phyloP scores from a whole-genome alignment of 2,888 invertebrate genomes.

The Archips crataeganus region DNA sequence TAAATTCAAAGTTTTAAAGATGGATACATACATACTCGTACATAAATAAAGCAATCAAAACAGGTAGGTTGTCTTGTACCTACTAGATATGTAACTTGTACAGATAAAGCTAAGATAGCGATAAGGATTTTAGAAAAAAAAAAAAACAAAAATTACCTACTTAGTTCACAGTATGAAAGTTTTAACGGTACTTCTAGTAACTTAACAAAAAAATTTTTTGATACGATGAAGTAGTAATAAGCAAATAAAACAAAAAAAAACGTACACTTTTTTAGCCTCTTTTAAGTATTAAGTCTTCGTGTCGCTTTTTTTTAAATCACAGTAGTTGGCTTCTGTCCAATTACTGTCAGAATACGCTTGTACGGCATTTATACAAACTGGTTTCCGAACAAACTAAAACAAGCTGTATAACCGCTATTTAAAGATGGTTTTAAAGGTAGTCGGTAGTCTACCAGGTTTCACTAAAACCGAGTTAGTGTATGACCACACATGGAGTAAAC shows the following conservation, averaged over 20 bases:
- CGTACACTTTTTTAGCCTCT: background rate
- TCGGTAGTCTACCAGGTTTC: background rate
- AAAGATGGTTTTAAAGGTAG: slow-evolving; percentile 34
- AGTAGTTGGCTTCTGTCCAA: slow-evolving; percentile 52
- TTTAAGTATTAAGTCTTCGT: slow-evolving; percentile 44
- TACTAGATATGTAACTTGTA: too few species aligned
- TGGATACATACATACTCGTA: too few species aligned
- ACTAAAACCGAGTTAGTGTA: slow-evolving; percentile 11
- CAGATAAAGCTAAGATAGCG: too few species aligned
- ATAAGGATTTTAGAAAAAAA: too few species aligned
- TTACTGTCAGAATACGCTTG: slow-evolving; percentile 47
- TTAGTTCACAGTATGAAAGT: too few species aligned
- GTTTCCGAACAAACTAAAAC: background rate
- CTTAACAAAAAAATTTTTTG: background rate
- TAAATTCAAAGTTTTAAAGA: too few species aligned
- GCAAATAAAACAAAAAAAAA: slow-evolving; percentile 14
- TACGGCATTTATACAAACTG: slow-evolving; percentile 14
- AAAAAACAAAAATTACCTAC: too few species aligned
- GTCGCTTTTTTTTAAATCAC: slow-evolving; percentile 53
- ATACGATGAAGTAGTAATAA: slow-evolving; percentile 18
- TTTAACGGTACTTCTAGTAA: too few species aligned
- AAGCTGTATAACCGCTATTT: background rate
- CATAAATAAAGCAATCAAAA: too few species aligned
- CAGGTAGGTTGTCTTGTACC: too few species aligned
- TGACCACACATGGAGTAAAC: slow-evolving; percentile 59